A percentile compares a stretch with the other conserved stretches of the same genome.
phyloP scores from a whole-genome alignment of 2,888 invertebrate species.

The Apodemia mormo region DNA sequence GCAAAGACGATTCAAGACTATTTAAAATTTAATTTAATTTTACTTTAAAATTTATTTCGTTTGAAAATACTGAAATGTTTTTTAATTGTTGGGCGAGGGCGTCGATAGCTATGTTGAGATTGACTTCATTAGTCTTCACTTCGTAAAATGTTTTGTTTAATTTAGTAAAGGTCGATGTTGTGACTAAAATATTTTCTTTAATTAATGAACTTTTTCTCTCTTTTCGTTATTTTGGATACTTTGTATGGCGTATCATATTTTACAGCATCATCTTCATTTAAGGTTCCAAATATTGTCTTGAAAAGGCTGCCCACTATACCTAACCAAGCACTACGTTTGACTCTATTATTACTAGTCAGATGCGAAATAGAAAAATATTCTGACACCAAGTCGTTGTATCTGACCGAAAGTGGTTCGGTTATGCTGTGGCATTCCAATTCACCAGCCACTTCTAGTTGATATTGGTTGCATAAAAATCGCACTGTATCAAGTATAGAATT shows the following conservation, averaged over 20 bases:
- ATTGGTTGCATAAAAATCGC: constrained; percentile 4
- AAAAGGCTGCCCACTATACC: constrained; percentile 37
- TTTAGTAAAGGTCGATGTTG: constrained; percentile 27
- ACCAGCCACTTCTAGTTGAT: not conserved
- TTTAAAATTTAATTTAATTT: constrained; percentile 28
- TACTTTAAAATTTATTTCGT: constrained; percentile 19
- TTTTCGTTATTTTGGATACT: constrained; percentile 31
- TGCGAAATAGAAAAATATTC: constrained; percentile 24
- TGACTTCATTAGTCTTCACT: constrained; percentile 27
- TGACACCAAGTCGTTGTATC: not conserved
- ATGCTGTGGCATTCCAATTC: no score
- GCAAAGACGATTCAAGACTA: constrained; percentile 28
- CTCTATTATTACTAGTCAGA: constrained; percentile 14
- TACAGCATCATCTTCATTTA: constrained; percentile 42
- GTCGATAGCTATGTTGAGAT: constrained; percentile 26
- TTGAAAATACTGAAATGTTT: constrained; percentile 13
- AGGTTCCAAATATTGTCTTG: constrained; percentile 41
- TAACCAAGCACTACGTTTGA: constrained; percentile 37
- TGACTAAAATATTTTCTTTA: constrained; percentile 38
- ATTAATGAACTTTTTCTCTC: constrained; percentile 32
- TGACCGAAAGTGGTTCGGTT: not conserved
- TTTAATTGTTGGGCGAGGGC: constrained; percentile 20
- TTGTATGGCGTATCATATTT: constrained; percentile 38
- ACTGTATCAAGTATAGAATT: not conserved
- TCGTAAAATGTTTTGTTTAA: constrained; percentile 32